Evolutionary conservation across 1,140 invertebrate species (phyloP), one percentile per base, ranked within the genome.

Genomic region (Drosophila elegans): DNA sequence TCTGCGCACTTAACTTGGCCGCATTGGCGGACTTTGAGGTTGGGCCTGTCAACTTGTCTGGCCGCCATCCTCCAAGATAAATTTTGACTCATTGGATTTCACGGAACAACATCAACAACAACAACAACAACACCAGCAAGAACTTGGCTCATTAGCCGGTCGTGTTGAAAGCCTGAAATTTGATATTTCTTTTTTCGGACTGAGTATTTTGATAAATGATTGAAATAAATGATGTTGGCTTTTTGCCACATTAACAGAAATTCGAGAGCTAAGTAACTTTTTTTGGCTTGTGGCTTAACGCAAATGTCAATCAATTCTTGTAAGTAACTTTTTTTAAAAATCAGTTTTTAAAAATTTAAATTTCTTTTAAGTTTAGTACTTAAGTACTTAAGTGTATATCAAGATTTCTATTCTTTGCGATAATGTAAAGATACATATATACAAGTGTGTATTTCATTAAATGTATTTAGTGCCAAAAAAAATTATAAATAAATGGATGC

Each of bases 1-100:
- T 79, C 71, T 48, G 79, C 60, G 79, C 83, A 88, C 79, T 86
- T 88, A 86, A 88, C 66, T 79, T 86, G 80, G 67, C 80, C 79
- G 56, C 60, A 64, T 75, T 60, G 68, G 29, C 63, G 21, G 4
- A 42, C 29, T 49, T 64, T 41, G 48, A 44, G 13, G 54, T 56
- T 44, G 51, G 74, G 60, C 54, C 83, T 86, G 82, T 75, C 83
- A 88, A 82, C 68, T 74, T 62, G 68, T 46, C 80, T 63, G 68
- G 54, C 53, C 78, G 60, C 12, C 66, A 66, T 77, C 55, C 60
- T 39, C 49, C 34, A 32, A 32, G 53, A 44, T 53, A 55, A 29
- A 41, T 53, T 64, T 74, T 80, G 63, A 86, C 73, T 80, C 80
- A 80, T 42, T 75, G 38, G 41, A 46, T 48, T 69, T 39, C 74